These are phyloP conservation scores for Sphinx pinastri DNA, from an alignment of 2,888 invertebrate genomes.

Conservation along the genomic window DNA sequence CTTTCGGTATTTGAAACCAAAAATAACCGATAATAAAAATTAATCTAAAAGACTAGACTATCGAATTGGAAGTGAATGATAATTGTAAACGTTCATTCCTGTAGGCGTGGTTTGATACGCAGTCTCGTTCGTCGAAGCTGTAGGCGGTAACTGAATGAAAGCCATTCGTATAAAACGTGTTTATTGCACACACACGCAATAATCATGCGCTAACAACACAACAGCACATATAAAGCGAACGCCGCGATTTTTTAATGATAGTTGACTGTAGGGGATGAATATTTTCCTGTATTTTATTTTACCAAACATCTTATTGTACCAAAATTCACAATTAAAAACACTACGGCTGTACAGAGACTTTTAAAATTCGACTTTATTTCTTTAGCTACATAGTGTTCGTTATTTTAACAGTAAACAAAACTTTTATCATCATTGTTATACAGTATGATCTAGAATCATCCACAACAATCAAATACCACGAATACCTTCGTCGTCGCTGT, in stretches of 20 bases:
- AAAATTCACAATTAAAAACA: no score
- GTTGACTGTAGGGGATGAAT: slow-evolving; percentile 44
- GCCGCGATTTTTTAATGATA: slow-evolving; percentile 32
- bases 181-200: slow-evolving; percentile 55
- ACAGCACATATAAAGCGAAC: slow-evolving; percentile 74
- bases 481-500: slow-evolving; percentile 92
- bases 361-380: no score
- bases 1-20: background rate
- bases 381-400: background rate
- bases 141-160: slow-evolving; percentile 54
- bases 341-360: no score
- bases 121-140: slow-evolving; percentile 34
- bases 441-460: slow-evolving; percentile 36
- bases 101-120: slow-evolving; percentile 77
- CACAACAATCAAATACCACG: slow-evolving; percentile 64
- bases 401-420: background rate
- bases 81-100: slow-evolving; percentile 27
- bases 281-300: background rate
- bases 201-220: slow-evolving; percentile 67
- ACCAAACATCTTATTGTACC: no score
- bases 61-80: background rate
- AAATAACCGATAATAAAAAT: background rate
- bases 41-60: background rate
- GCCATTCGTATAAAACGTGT: slow-evolving; percentile 47
- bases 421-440: background rate